Evolutionary conservation across 2,797 vertebrate genomes (phyloP), one percentile per base, ranked within the genome.

Genomic region (Myripristis jacobus): DNA sequence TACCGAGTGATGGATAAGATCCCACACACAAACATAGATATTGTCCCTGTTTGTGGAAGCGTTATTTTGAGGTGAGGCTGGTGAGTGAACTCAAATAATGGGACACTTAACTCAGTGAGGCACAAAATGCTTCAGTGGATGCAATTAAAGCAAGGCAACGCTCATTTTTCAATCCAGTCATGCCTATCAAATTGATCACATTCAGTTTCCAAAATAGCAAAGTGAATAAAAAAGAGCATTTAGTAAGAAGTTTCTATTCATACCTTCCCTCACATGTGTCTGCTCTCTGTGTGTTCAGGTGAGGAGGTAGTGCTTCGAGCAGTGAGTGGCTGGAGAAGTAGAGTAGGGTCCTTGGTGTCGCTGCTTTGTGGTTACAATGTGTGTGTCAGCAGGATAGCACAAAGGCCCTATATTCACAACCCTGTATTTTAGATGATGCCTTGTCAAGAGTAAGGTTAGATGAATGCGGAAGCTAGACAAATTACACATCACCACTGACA

Each of bases 61-160:
- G 82, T 80, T 68, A 69, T 76, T 83, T 81, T 62, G 73, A 85
- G 75, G 54, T 85, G 78, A 79, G 80, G 70, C 56, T 59, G 75
- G 74, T 66, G 71, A 80, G 70, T 51, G 55, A 70, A 79, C 65
- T 83, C 25, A 80, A 88, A 88, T 90, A 88, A 83, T 81, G 83
- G 84, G 77, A 87, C 66, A 77, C 75, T 87, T 85, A 79, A 86
- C 67, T 83, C 84, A 75, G 57, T 73, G 78, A 87, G 66, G 82
- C 58, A 46, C 77, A 79, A 80, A 86, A 83, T 75, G 84, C 82
- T 85, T 84, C 83, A 81, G 83, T 88, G 87, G 84, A 84, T 80
- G n/a, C n/a, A 90, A 91, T 92, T 90, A 90, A 90, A 91, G 83
- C 65, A 75, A 82, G 77, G 83, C 82, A 85, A 91, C 82, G 79